Evolutionary conservation across 2,113 vertebrate species (phyloP), one percentile per base, ranked within the genome.

Genomic region (Eolophus roseicapilla): DNA sequence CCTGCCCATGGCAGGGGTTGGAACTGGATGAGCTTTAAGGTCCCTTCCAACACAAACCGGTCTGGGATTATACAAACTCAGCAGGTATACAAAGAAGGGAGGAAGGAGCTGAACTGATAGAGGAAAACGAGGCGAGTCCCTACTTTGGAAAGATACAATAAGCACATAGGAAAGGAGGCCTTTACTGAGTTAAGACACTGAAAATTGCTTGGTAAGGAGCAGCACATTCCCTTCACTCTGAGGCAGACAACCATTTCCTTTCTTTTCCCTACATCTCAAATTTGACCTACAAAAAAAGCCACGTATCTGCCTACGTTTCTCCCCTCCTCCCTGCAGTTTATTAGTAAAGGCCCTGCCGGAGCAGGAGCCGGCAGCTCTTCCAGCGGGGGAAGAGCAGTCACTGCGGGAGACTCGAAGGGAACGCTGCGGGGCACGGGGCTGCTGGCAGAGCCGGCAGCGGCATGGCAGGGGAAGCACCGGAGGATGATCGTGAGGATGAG

Each of bases 21-120:
- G 17, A 55, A 19, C 17, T 55, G 29, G 17, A 55, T 31, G 52
- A 31, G 29, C 29, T 55, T 20, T 33, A 19, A 33, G 18, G 12
- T 6, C 53, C 31, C 29, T 33, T 33, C 53, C 18, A 55, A 33
- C 18, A 33, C 31, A 55, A 55, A 55, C 53, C 18, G 33, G 29
- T 3, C 53, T 33, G 18, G 29, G 18, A 33, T 33, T 55, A 55
- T 55, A 33, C 69, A 57, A 28, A 7, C 4, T 11, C 20, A 9
- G 14, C 8, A 35, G 7, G 18, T 9, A 23, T 14, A 14, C 11
- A 33, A 41, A 69, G 12, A 23, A 55, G 11, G 3, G 10, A 53
- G 12, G 5, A 70, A 28, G 13, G 4, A 8, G 10, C 23, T 35
- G 18, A 31, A 15, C 7, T 49, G 55, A 49, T 0, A 2, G 3